Percentiles rank a stretch among this genome's conserved stretches.
Conservation (phyloP, 1,140 invertebrate genomes). For the Zaprionus tsacasi region DNA sequence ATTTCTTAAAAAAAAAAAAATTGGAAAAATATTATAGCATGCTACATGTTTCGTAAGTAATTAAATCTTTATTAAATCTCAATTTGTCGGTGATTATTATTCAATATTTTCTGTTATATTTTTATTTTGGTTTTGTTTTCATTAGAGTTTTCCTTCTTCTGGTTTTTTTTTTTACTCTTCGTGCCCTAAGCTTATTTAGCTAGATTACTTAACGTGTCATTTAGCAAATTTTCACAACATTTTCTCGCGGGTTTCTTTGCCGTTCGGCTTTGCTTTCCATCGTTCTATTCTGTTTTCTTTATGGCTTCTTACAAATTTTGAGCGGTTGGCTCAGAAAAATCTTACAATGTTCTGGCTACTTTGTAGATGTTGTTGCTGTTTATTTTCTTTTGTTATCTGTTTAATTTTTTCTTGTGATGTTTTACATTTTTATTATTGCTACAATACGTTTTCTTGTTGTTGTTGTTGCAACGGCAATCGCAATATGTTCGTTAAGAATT, state of each 20-base stretch:
- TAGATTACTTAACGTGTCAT: slow-evolving; percentile 55
- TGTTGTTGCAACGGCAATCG: slow-evolving; percentile 64
- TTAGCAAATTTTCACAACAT: slow-evolving; percentile 43
- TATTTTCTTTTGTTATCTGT: slow-evolving; percentile 8
- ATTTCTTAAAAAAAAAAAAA: not conserved
- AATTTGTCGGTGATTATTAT: slow-evolving; percentile 81
- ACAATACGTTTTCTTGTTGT: slow-evolving; percentile 35
- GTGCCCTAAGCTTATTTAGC: slow-evolving; percentile 60
- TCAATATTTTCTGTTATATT: slow-evolving; percentile 65
- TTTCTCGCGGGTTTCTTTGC: slow-evolving; percentile 20
- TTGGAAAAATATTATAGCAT: not conserved
- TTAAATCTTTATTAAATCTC: slow-evolving; percentile 82
- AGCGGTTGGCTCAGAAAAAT: slow-evolving; percentile 11
- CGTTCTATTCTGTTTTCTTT: slow-evolving; percentile 2
- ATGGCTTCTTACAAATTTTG: slow-evolving; percentile 24
- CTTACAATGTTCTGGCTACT: slow-evolving; percentile 41
- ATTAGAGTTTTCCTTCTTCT: slow-evolving; percentile 22
- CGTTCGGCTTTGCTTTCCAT: slow-evolving; percentile 7
- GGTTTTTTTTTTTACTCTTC: slow-evolving; percentile 30
- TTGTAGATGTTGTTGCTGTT: slow-evolving; percentile 19
- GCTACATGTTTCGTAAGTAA: slow-evolving; percentile 63
- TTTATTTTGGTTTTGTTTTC: slow-evolving; percentile 30
- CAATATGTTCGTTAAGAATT: slow-evolving; percentile 59
- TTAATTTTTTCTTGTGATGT: slow-evolving; percentile 25
- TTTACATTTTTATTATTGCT: slow-evolving; percentile 50